Base-by-base conservation (phyloP, 2,888 invertebrate genomes). In the Lysandra coridon region DNA sequence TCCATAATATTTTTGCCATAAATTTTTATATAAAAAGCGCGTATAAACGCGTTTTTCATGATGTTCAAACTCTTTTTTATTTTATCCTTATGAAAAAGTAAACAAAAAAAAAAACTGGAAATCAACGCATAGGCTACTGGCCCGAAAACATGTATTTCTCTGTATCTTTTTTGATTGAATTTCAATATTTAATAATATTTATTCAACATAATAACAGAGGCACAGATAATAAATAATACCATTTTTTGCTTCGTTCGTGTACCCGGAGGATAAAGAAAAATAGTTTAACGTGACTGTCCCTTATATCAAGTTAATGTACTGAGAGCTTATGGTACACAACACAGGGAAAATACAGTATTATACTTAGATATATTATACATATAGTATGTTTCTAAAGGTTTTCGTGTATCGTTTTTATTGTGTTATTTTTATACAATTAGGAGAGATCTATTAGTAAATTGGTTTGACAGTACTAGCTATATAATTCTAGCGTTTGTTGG, bases 231-330 rank as follows among this genome's bases (percentile, higher is more conserved):
- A 69, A 33, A 69, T 33, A 69, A 69, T 30, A 69, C 33, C 1
- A 37, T 69, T 69, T 37, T 17, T 37, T 69, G 33, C 12, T 14
- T 0, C 33, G 30, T 5, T 10, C 23, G 69, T 37, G 30, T 64
- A 23, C 62, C 30, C 12, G 1, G 14, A 33, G 33, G 69, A 64
- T 64, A 30, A 30, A 69, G 69, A 69, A 37, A 69, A 69, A 69
- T 17, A 69, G 69, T 69, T 69, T 69, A 37, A 33, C 69, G 69
- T 69, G 69, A 69, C 69, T 14, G 33, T 33, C 69, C 69, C 69
- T 69, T 69, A 69, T 33, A 69, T 33, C 33, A 33, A 69, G 33
- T 69, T 69, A 69, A 69, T 69, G 69, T 69, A 69, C 33, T 33
- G 69, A 69, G 33, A 69, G 12, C 30, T 69, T 69, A 69, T 69